phyloP scores from a whole-genome alignment of 1,140 invertebrate genomes.

The Cotesia glomerata region DNA sequence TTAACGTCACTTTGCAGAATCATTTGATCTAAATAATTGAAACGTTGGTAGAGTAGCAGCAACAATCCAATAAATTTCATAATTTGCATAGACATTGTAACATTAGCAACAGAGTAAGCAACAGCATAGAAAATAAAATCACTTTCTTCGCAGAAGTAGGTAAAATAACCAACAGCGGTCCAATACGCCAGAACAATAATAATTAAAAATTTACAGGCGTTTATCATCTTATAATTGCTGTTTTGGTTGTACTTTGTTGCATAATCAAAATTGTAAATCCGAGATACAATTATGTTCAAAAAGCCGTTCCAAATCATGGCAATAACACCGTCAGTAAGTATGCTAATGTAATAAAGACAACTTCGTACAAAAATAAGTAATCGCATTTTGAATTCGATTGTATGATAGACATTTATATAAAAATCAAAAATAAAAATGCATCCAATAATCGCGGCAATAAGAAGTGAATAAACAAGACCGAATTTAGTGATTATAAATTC shows the following conservation, averaged over 20 bases:
- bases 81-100: conserved; percentile 37
- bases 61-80: conserved; percentile 38
- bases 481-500: conserved; percentile 31
- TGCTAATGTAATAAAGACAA: conserved; percentile 25
- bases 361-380: conserved; percentile 26
- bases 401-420: conserved; percentile 16
- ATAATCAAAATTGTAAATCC: conserved; percentile 35
- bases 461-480: conserved; percentile 24
- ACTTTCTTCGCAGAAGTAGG: conserved; percentile 30
- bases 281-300: conserved; percentile 20
- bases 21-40: conserved; percentile 30
- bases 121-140: conserved; percentile 30
- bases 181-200: conserved; percentile 29
- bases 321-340: conserved; percentile 32
- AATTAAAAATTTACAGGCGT: conserved; percentile 1
- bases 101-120: conserved; percentile 32
- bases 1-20: conserved; percentile 1
- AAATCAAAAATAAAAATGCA: conserved; percentile 15
- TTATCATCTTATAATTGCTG: not conserved
- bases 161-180: conserved; percentile 30
- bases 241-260: conserved; percentile 27
- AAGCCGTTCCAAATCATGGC: conserved; percentile 31
- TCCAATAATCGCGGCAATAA: conserved; percentile 17
- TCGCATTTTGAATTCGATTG: conserved; percentile 11
- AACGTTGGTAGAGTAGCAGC: conserved; percentile 33